Conservation (phyloP, 2,113 vertebrate genomes). For the Oplegnathus fasciatus region DNA sequence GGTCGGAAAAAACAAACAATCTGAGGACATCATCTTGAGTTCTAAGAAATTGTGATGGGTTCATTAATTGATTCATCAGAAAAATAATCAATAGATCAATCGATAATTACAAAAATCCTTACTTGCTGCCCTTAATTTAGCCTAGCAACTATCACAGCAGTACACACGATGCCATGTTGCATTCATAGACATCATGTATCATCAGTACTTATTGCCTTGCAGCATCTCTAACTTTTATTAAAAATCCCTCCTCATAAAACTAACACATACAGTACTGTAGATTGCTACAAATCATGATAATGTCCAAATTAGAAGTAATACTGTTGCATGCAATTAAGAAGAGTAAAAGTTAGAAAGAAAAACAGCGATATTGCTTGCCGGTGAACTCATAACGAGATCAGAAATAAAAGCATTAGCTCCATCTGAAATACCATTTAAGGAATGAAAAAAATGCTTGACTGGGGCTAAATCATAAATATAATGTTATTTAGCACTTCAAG, state of each 20-base stretch:
- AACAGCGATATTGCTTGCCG: background rate
- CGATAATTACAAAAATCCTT: background rate
- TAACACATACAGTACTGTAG: background rate
- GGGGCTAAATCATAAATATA: background rate
- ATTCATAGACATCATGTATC: background rate
- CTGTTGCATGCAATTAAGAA: background rate
- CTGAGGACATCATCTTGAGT: too few species aligned
- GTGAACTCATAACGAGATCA: background rate
- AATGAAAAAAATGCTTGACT: constrained; percentile 1
- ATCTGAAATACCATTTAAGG: background rate
- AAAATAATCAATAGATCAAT: background rate
- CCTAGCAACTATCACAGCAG: background rate
- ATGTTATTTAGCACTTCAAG: constrained; percentile 58
- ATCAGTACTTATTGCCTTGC: background rate
- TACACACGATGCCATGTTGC: background rate
- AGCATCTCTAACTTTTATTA: background rate
- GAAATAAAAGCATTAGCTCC: background rate
- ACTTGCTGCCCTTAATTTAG: background rate
- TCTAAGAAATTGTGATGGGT: too few species aligned
- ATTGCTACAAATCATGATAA: background rate
- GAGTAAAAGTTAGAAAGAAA: background rate
- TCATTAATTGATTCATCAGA: too few species aligned
- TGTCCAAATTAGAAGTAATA: background rate
- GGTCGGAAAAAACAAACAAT: too few species aligned
- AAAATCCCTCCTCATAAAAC: background rate